A percentile compares a stretch with the other conserved stretches of the same genome.
Evolutionary conservation across 2,113 vertebrate species (phyloP).

Genomic region (Callopanchax toddi): DNA sequence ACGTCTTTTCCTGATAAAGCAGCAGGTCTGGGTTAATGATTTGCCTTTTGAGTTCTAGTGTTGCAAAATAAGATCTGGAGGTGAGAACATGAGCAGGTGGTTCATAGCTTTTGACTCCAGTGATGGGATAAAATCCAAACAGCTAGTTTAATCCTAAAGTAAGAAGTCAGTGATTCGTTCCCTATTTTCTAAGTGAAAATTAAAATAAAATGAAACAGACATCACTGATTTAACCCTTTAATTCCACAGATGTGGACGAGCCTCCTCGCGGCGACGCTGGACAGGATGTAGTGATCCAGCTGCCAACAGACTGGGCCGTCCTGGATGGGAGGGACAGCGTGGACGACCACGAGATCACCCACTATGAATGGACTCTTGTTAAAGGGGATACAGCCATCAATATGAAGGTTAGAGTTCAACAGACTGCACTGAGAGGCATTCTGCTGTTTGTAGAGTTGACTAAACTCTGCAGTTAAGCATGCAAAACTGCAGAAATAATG

Average conservation of each 20-base stretch:
- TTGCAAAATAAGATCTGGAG: not conserved
- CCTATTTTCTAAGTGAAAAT: too few relatives aligned
- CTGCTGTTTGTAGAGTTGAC: too few relatives aligned
- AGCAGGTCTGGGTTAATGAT: constrained; percentile 51
- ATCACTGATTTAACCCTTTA: not conserved
- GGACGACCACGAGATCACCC: constrained; percentile 87
- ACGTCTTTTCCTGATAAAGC: constrained; percentile 4
- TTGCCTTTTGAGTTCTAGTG: not conserved
- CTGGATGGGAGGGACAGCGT: constrained; percentile 92
- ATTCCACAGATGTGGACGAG: constrained; percentile 83
- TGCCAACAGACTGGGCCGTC: constrained; percentile 89
- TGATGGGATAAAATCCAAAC: too few relatives aligned
- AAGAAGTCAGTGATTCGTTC: too few relatives aligned
- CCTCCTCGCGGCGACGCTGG: constrained; percentile 89
- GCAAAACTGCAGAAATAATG: too few relatives aligned
- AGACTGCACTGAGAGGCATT: too few relatives aligned
- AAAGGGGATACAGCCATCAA: constrained; percentile 84
- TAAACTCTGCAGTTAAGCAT: too few relatives aligned
- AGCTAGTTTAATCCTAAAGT: too few relatives aligned
- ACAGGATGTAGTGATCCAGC: constrained; percentile 88
- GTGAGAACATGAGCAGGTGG: constrained; percentile 35
- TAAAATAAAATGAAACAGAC: too few relatives aligned
- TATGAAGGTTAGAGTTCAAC: constrained; percentile 86
- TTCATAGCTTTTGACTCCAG: not conserved
- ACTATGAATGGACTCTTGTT: constrained; percentile 88